These are phyloP conservation scores for Litoditis marina DNA, from an alignment of 2,888 invertebrate species.

Conservation along the genomic window DNA sequence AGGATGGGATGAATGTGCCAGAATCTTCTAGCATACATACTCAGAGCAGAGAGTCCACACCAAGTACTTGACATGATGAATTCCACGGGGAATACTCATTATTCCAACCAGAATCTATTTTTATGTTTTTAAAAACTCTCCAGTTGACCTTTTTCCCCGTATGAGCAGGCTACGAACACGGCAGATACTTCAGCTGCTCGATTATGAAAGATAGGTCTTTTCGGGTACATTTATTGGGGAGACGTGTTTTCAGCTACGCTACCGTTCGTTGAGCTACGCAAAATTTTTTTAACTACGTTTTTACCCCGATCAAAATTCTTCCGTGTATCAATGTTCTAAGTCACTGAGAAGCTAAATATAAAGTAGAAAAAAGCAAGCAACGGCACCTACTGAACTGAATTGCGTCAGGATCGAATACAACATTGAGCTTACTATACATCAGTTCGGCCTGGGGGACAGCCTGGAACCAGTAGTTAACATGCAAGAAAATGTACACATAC, in stretches of 20 bases:
- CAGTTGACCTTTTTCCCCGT: too few species aligned
- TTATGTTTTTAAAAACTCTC: too few species aligned
- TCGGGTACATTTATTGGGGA: background rate
- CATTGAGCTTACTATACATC: conserved; percentile 92
- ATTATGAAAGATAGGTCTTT: background rate
- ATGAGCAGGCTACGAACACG: too few species aligned
- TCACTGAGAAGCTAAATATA: too few species aligned
- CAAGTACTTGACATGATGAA: too few species aligned
- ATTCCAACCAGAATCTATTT: too few species aligned
- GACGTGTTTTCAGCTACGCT: background rate
- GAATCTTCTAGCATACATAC: too few species aligned
- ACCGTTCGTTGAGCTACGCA: background rate
- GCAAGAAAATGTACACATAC: too few species aligned
- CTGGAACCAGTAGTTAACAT: conserved; percentile 22
- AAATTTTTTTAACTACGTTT: background rate
- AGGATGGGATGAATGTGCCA: too few species aligned
- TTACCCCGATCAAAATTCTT: background rate
- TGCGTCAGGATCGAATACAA: conserved; percentile 74
- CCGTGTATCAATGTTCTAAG: background rate
- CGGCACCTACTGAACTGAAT: conserved; percentile 14
- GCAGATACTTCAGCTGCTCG: background rate
- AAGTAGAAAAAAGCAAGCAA: too few species aligned
- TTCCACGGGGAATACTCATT: too few species aligned
- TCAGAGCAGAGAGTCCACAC: too few species aligned
- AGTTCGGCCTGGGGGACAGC: conserved; percentile 70